Conservation (phyloP, 2,888 invertebrate genomes). For the Andrena trimmerana region DNA sequence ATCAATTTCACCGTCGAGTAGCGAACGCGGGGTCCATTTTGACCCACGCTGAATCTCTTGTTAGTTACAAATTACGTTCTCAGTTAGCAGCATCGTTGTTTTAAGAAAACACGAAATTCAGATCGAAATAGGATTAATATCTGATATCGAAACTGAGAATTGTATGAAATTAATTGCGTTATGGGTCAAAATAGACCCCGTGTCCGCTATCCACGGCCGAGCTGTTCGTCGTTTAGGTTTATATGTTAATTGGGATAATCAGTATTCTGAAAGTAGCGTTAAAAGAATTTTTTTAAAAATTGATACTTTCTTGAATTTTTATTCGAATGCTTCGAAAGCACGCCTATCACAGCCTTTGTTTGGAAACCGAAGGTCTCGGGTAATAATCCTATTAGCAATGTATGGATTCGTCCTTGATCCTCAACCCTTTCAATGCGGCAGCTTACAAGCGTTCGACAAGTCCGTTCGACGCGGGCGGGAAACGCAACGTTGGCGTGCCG, state of each 20-base stretch:
- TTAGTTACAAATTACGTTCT: too few relatives aligned
- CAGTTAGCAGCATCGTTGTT: too few relatives aligned
- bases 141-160: too few relatives aligned
- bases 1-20: neutral
- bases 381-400: conserved; percentile 52
- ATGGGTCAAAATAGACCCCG: too few relatives aligned
- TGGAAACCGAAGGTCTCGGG: conserved; percentile 44
- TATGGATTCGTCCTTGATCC: conserved; percentile 60
- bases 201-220: too few relatives aligned
- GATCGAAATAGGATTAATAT: too few relatives aligned
- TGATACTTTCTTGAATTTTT: neutral
- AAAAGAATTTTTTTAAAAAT: neutral
- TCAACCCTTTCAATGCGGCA: conserved; percentile 41
- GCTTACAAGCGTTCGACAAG: conserved; percentile 40
- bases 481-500: conserved; percentile 10
- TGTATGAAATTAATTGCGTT: too few relatives aligned
- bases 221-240: too few relatives aligned
- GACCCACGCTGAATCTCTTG: too few relatives aligned
- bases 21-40: too few relatives aligned
- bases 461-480: conserved; percentile 24
- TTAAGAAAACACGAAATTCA: too few relatives aligned
- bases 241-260: too few relatives aligned
- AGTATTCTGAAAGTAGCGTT: neutral
- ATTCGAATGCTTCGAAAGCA: neutral
- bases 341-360: conserved; percentile 15